Conservation (phyloP, 1,140 invertebrate genomes). For the Venturia canescens region DNA sequence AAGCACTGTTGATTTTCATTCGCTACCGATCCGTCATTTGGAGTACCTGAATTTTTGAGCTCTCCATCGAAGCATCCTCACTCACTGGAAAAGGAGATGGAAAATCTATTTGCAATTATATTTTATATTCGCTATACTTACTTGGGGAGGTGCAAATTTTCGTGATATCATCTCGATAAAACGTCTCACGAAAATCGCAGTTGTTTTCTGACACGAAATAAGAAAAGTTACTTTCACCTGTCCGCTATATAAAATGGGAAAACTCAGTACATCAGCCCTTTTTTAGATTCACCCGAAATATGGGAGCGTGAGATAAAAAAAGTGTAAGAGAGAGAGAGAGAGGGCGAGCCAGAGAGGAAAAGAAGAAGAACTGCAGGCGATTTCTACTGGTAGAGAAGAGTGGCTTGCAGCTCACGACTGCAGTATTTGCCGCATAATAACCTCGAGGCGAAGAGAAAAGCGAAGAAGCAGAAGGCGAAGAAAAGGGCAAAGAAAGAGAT, state of each 20-base stretch:
- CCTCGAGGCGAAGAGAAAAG: constrained; percentile 31
- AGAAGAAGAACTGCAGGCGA: constrained; percentile 19
- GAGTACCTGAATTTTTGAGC: too few species aligned
- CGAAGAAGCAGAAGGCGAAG: constrained; percentile 29
- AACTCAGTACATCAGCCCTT: not conserved
- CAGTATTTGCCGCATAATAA: constrained; percentile 45
- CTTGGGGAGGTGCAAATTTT: too few species aligned
- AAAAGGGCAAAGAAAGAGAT: not conserved
- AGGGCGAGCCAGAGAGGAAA: not conserved
- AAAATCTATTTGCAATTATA: too few species aligned
- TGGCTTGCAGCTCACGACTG: constrained; percentile 21
- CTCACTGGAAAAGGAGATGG: too few species aligned
- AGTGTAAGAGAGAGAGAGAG: not conserved
- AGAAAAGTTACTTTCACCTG: not conserved
- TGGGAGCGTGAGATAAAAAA: not conserved
- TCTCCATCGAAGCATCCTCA: too few species aligned
- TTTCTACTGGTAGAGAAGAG: not conserved
- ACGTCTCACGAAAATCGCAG: too few species aligned
- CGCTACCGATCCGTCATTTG: too few species aligned
- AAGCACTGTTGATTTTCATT: too few species aligned
- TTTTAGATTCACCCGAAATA: not conserved
- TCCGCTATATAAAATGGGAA: too few species aligned
- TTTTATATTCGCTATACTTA: too few species aligned
- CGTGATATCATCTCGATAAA: too few species aligned
- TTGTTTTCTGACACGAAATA: too few species aligned